phyloP scores from a whole-genome alignment of 2,888 invertebrate genomes.

The Microchrysa polita region DNA sequence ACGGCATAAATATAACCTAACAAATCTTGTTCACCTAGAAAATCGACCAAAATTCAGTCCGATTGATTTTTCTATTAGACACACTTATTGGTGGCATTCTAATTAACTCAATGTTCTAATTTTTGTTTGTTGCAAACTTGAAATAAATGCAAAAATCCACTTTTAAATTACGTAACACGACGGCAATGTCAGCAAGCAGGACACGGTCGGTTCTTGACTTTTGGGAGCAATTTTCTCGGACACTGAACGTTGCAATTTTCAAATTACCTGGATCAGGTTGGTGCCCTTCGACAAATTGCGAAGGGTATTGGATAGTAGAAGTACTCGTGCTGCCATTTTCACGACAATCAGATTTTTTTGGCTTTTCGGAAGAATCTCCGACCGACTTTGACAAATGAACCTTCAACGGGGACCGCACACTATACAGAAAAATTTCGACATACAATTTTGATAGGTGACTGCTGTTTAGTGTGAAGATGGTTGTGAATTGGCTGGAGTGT shows the following conservation, averaged over 20 bases:
- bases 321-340: constrained; percentile 63
- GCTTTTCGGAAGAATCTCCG: constrained; percentile 1
- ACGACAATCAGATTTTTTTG: background rate
- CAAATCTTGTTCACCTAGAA: background rate
- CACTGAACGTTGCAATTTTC: too few relatives aligned
- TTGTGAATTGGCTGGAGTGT: background rate
- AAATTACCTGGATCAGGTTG: constrained; percentile 58
- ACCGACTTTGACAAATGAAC: constrained; percentile 40
- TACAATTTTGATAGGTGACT: background rate
- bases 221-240: too few relatives aligned
- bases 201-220: too few relatives aligned
- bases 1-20: constrained; percentile 18
- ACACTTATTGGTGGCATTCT: background rate
- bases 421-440: constrained; percentile 15
- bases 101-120: background rate
- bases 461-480: background rate
- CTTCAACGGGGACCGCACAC: constrained; percentile 32
- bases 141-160: constrained; percentile 9
- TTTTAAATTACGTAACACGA: constrained; percentile 61
- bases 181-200: background rate
- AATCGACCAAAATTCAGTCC: background rate
- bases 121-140: background rate
- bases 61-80: background rate
- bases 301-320: constrained; percentile 60
- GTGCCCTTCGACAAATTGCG: constrained; percentile 59